Conservation (phyloP, 1,140 invertebrate genomes). For the Trachelipus rathkii region DNA sequence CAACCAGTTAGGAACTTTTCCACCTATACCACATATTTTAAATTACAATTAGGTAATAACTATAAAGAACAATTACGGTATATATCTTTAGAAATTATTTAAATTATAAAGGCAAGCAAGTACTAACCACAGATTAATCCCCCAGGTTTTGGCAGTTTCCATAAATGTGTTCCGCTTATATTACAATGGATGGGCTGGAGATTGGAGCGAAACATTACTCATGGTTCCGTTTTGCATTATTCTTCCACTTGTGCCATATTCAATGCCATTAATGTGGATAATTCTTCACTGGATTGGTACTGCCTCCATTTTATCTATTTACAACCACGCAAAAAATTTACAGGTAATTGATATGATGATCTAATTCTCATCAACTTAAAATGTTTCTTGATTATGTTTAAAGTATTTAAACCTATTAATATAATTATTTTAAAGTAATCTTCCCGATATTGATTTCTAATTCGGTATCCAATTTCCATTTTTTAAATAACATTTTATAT, state of each 20-base stretch:
- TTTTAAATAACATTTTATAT: too few relatives aligned
- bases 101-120: neutral
- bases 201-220: conserved; percentile 74
- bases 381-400: too few relatives aligned
- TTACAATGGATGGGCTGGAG: conserved; percentile 56
- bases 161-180: conserved; percentile 31
- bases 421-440: too few relatives aligned
- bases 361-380: too few relatives aligned
- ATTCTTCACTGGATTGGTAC: conserved; percentile 78
- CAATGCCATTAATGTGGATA: conserved; percentile 81
- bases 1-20: too few relatives aligned
- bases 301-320: conserved; percentile 58
- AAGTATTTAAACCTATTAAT: too few relatives aligned
- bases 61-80: neutral
- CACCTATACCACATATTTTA: too few relatives aligned
- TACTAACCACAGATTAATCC: neutral
- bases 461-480: too few relatives aligned
- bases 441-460: too few relatives aligned
- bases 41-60: neutral
- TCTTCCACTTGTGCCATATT: conserved; percentile 73
- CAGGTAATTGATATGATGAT: conserved; percentile 48
- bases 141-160: conserved; percentile 25
- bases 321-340: conserved; percentile 35
- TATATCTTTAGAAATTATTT: neutral
- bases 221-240: conserved; percentile 68